Evolutionary conservation across 2,888 invertebrate species (phyloP), one percentile per base, ranked within the genome.

Genomic region (Drosophila birchii): DNA sequence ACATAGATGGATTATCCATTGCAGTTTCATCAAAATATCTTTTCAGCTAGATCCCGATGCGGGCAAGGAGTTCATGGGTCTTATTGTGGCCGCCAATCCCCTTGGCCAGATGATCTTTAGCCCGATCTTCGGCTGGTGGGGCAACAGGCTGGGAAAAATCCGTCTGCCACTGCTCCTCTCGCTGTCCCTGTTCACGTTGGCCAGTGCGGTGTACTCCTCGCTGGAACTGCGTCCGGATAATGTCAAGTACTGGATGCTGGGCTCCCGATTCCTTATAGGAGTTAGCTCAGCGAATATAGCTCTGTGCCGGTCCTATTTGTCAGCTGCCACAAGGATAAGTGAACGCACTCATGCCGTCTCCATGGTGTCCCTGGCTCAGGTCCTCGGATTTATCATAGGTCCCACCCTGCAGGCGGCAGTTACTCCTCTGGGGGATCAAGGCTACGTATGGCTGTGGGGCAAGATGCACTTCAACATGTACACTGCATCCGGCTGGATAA

Each of bases 71-170:
- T 95, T 96, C 89, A 95, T 97, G 94, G 97, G 97, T 8, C 94
- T 95, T 82, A 95, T 97, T 56, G 96, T 97, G 57, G 97, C 96
- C 39, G 96, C 97, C 32, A 97, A 97, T 93, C 97, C 97, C 16
- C 94, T 97, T 72, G 97, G 96, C 0, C 97, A 97, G 94, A 95
- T 97, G 95, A 90, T 97, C 69, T 96, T 96, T 91, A 97, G 97
- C 23, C 97, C 97, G 4, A 92, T 97, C 77, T 94, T 97, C 78
- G 97, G 97, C 45, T 95, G 95, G 95, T 97, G 97, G 96, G 95
- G 96, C 57, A 97, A 97, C 92, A 95, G 94, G 90, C 92, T 95
- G 32, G 95, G 95, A 57, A 94, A 95, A 1, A 95, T 96, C 79
- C 94, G 97, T 67, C 90, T 95, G 63, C 97, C 97, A 0, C 92